Conservation (phyloP, 1,140 invertebrate genomes). For the Drosophila pseudoobscura region DNA sequence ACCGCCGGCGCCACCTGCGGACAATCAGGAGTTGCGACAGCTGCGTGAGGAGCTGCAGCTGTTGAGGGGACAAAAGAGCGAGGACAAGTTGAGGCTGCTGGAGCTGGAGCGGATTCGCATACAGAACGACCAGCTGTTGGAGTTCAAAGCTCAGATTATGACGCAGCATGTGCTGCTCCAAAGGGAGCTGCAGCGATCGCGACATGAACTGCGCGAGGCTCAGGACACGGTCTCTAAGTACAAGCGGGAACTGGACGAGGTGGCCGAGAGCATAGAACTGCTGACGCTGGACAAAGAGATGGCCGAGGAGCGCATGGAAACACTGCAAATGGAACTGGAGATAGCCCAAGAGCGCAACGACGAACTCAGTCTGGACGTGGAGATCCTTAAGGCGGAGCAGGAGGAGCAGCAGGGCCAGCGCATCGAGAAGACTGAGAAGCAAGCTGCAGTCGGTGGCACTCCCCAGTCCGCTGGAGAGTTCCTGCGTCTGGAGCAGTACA, state of each 20-base stretch:
- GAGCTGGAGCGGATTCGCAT: slow-evolving; percentile 94
- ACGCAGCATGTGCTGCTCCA: slow-evolving; percentile 95
- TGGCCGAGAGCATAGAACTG: slow-evolving; percentile 97
- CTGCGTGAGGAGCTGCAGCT: slow-evolving; percentile 96
- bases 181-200: slow-evolving; percentile 92
- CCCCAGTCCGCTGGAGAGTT: slow-evolving; percentile 90
- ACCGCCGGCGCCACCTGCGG: slow-evolving; percentile 78
- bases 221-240: slow-evolving; percentile 91
- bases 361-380: slow-evolving; percentile 95
- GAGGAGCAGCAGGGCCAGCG: slow-evolving; percentile 69
- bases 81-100: slow-evolving; percentile 94
- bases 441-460: slow-evolving; percentile 5
- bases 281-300: slow-evolving; percentile 99
- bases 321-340: slow-evolving; percentile 94
- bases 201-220: slow-evolving; percentile 93
- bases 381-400: slow-evolving; percentile 95
- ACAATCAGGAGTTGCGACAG: slow-evolving; percentile 88
- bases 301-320: slow-evolving; percentile 98
- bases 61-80: slow-evolving; percentile 91
- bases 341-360: slow-evolving; percentile 94
- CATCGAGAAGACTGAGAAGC: slow-evolving; percentile 59
- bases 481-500: slow-evolving; percentile 97
- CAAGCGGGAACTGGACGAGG: slow-evolving; percentile 95
- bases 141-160: slow-evolving; percentile 97
- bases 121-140: slow-evolving; percentile 94